These are phyloP conservation scores for Agrilus planipennis DNA, from an alignment of 1,140 invertebrate genomes.

Conservation along the genomic window DNA sequence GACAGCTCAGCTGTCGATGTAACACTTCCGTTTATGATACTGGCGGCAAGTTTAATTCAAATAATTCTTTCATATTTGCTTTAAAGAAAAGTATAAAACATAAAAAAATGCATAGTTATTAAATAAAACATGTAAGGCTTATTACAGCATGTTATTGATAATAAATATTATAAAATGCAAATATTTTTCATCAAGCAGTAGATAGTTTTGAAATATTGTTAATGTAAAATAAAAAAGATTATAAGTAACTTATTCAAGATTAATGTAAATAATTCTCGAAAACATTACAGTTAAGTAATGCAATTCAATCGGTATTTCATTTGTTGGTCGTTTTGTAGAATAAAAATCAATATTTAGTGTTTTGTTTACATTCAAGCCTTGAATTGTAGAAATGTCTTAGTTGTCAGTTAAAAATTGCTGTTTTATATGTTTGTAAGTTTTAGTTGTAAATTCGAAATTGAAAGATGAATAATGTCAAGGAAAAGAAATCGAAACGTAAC, in stretches of 20 bases:
- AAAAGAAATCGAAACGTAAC: constrained; percentile 4
- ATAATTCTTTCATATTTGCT: background rate
- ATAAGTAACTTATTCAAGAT: too few species aligned
- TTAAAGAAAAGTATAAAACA: background rate
- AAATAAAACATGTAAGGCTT: too few species aligned
- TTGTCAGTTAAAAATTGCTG: background rate
- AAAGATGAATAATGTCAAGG: constrained; percentile 2
- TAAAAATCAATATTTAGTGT: background rate
- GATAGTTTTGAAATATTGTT: too few species aligned
- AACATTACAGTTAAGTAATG: too few species aligned
- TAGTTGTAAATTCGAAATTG: background rate
- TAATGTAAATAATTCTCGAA: too few species aligned
- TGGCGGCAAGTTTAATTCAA: background rate
- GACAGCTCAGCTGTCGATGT: constrained; percentile 10
- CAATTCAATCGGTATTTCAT: background rate
- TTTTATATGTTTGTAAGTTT: too few species aligned
- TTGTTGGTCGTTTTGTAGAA: background rate
- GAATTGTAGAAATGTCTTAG: background rate
- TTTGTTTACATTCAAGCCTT: background rate
- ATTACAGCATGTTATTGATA: background rate
- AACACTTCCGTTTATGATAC: constrained; percentile 9
- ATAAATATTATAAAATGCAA: background rate
- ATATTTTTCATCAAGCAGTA: too few species aligned
- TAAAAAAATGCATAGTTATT: background rate
- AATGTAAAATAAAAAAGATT: too few species aligned